Evolutionary conservation across 2,797 vertebrate species (phyloP), one percentile per base, ranked within the genome.

Genomic region (Ispidina lecontei): DNA sequence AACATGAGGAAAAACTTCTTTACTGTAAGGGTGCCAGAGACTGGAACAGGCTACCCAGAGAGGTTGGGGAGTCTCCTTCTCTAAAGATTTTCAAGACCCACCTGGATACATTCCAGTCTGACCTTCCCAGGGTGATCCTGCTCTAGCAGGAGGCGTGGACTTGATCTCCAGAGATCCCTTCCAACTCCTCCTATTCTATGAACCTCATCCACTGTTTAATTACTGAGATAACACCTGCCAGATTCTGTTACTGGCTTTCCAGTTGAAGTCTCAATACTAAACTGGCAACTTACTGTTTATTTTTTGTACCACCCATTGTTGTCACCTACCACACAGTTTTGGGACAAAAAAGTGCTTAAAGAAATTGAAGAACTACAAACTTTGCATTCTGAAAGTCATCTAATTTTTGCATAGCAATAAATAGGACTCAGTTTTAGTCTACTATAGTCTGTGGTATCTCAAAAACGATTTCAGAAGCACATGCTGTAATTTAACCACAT

Each of bases 401-500:
- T 26, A 1, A 21, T 63, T 88, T 78, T 39, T 18, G 54, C 15
- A 7, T 31, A 55, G 8, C 14, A 55, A 65, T 47, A 89, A 75
- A n/a, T 5, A 55, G 4, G 6, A 64, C 35, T 25, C 41, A 37
- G 28, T 41, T 7, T 33, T 18, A 51, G 3, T 5, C n/a, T 52
- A 13, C 17, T 39, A 6, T 13, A 7, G 3, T 20, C 16, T 58
- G 6, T 37, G 4, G 15, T 37, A 67, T 39, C 52, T 47, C 43
- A 8, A 74, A 71, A 60, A 14, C 15, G 41, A 8, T 25, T n/a
- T n/a, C 46, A 74, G 37, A 29, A 4, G 47, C 63, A 74, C 9
- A 33, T 1, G 1, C n/a, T 21, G 4, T 1, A 1, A 54, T 46
- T 75, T 39, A 41, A 16, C 17, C 39, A 11, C 37, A 17, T 7